Evolutionary conservation across 2,888 invertebrate genomes (phyloP).

Genomic region (Sarcophaga rosellei): DNA sequence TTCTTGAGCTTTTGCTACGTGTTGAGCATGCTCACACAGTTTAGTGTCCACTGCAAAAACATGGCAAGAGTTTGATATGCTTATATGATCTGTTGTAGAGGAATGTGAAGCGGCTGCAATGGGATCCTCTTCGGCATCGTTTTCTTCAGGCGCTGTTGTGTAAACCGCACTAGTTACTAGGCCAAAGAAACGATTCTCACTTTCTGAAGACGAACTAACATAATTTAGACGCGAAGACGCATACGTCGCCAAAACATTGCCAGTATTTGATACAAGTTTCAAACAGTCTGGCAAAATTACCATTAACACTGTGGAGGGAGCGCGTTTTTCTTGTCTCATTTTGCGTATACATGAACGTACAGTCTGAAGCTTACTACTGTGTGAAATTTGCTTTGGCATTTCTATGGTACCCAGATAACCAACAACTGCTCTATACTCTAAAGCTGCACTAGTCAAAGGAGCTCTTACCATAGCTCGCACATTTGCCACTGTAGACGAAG

Average conservation of each 20-base stretch:
- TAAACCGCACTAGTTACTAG: constrained; percentile 92
- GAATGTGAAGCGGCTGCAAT: constrained; percentile 46
- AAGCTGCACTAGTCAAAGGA: constrained; percentile 80
- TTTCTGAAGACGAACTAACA: constrained; percentile 94
- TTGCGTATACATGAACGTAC: constrained; percentile 94
- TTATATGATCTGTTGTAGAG: constrained; percentile 77
- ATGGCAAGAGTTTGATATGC: constrained; percentile 94
- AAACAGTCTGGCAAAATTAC: constrained; percentile 91
- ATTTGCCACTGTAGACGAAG: constrained; percentile 80
- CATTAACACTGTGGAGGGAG: constrained; percentile 92
- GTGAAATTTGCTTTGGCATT: constrained; percentile 92
- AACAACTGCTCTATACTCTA: constrained; percentile 92
- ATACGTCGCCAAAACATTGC: constrained; percentile 92
- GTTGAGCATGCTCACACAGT: constrained; percentile 90
- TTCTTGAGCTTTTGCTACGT: constrained; percentile 89
- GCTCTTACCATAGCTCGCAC: constrained; percentile 81
- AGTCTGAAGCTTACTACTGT: constrained; percentile 88
- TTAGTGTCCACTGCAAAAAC: constrained; percentile 96
- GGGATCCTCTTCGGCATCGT: constrained; percentile 74
- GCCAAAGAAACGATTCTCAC: constrained; percentile 95
- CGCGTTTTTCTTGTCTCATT: constrained; percentile 93
- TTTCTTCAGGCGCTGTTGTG: constrained; percentile 80
- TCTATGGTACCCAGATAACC: constrained; percentile 98
- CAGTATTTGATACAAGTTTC: constrained; percentile 89
- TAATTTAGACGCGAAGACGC: constrained; percentile 92